Base-by-base conservation (phyloP, 2,888 invertebrate species). In the Calliphora vomitoria region DNA sequence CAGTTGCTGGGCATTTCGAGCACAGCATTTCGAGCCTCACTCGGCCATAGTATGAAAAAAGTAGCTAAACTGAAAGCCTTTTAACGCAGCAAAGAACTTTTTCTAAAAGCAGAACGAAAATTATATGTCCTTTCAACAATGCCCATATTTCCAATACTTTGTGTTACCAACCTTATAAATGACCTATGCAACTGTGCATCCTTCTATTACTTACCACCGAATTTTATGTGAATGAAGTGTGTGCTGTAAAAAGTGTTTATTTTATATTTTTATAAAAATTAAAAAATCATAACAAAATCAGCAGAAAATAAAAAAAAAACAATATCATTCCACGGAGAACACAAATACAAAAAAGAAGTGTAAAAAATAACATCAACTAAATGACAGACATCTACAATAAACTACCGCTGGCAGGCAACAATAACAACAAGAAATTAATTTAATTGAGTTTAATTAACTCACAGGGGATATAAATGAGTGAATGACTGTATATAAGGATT, bases 391-490 rank as follows among this genome's bases (percentile, higher is more conserved):
- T 79, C 79, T 71, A 79, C 62, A 50, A 15, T 72, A 62, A 83
- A 85, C 69, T 55, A 74, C 60, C 53, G 72, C 64, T 44, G 44
- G 13, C 44, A 72, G 69, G 13, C 41, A 85, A 66, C 64, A 80
- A 41, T 8, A 68, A 60, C 47, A 90, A 89, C 90, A 91, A 90
- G 91, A 90, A 90, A 89, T 91, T 92, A 92, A 92, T 92, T 92
- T 91, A 92, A 93, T 93, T 91, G 91, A 91, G 91, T 92, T 93
- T 93, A 93, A 93, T 93, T 93, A 93, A 93, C 90, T 92, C 91
- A 91, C 91, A 89, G 89, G 91, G 92, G 91, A 92, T 91, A 90
- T 66, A 87, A 85, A 82, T 79, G 74, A 79, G 35, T 41, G 62
- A 78, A 55, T 78, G 50, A 79, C 72, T 71, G 74, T 82, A 41